Base-by-base conservation (phyloP, 2,888 invertebrate species). In the Chouioia cunea region DNA sequence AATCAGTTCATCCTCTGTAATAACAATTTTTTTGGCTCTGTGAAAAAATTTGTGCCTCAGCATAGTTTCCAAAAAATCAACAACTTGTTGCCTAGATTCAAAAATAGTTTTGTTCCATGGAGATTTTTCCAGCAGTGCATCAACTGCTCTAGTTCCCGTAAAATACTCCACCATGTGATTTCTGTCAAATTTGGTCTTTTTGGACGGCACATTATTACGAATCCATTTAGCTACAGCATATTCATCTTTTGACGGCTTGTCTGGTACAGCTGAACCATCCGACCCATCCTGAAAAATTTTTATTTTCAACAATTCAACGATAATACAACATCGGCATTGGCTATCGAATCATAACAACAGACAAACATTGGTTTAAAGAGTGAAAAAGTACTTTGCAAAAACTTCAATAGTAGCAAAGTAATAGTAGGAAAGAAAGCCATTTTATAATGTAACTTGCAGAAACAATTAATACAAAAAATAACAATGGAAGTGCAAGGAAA, bases 81-180 rank as follows among this genome's bases (percentile, higher is more conserved):
- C 91, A 71, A 93, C 93, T 66, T 94, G 93, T 79, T 92, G 90
- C 52, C 97, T 90, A 6, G 92, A 92, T 23, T 92, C 90, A 86
- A 99, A 98, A 53, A 94, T 85, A 0, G 93, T 90, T 62, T 91
- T 90, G 71, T 92, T 93, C 91, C 95, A 99, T 84, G 95, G 94
- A 0, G 99, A 99, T 44, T 78, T 81, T 53, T 94, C 93, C 83
- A 98, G 86, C 8, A 99, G 87, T 0, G 93, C 93, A 84, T 99
- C 97, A 15, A 99, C 92, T 0, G 98, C 99, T 85, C 97, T 95
- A 74, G 90, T 88, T 91, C 97, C 96, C 76, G 96, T 96, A 82
- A 99, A 99, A 87, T 97, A 99, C 85, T 97, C 96, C 14, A 99
- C 98, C 86, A 96, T 94, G 85, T 99, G 98, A 82, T 95, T 96